Base-by-base conservation (phyloP, 2,113 vertebrate species). In the Spilogale gracilis region DNA sequence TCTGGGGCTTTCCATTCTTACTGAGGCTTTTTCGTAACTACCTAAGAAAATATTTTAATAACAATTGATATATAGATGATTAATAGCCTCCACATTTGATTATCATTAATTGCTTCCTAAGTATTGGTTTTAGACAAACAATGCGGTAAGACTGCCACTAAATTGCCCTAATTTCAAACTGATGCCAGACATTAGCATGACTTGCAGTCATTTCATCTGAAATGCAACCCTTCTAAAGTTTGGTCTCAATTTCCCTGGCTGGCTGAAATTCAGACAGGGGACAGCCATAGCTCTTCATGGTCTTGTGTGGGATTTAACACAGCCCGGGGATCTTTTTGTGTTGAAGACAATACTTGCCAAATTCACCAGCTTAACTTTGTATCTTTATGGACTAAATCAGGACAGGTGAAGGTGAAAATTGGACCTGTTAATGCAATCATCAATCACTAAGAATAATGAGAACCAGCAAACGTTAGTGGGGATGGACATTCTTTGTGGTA, bases 191-290 rank as follows among this genome's bases (percentile, higher is more conserved):
- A 85, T 98, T 91, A 95, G 43, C 54, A 95, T 74, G 45, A 83
- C 85, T 97, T 95, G 50, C 87, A 96, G 97, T 97, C 79, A 95
- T 10, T 82, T 98, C 50, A 84, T 97, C 94, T 98, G 91, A 98
- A 98, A 96, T 79, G 56, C 27, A 95, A 45, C 21, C 94, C 60
- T 96, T 91, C 38, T 96, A 30, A 54, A 0, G 61, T 98, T 98
- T 98, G 94, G 89, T 97, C 92, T 98, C 97, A 85, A 85, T 98
- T 98, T 98, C 98, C 82, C 82, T 98, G 92, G 94, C 11, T 50
- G 54, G 97, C 92, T 97, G 93, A 67, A 94, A 97, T 58, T 96
- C 48, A 94, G 94, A 50, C 52, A 80, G 67, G 11, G 27, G 82
- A 91, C 56, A 87, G 27, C n/a, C 96, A 9, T 61, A 94, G 65